phyloP scores from a whole-genome alignment of 2,113 vertebrate species.

The Bos taurus region ARS-UCD2.0 NC_037351.1:1424001-1424500 shows the following conservation, averaged over 20 bases:
- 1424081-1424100: neutral
- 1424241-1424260: neutral
- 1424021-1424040: too few species aligned
- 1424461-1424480: neutral
- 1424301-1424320: neutral
- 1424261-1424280: neutral
- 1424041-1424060: neutral
- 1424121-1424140: neutral
- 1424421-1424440: neutral
- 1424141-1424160: neutral
- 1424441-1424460: neutral
- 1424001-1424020: accelerated
- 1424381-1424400: neutral
- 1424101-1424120: neutral
- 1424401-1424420: neutral
- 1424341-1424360: neutral
- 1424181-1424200: neutral
- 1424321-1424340: neutral
- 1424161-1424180: accelerated
- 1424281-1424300: neutral
- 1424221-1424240: neutral
- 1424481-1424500: neutral
- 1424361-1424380: neutral
- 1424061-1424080: neutral
- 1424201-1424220: neutral